Percentiles rank a stretch among this genome's conserved stretches.
Evolutionary conservation across 64 coral and sea anemone species (phyloP).

Genomic region (Dendronephthya gigantea): DNA sequence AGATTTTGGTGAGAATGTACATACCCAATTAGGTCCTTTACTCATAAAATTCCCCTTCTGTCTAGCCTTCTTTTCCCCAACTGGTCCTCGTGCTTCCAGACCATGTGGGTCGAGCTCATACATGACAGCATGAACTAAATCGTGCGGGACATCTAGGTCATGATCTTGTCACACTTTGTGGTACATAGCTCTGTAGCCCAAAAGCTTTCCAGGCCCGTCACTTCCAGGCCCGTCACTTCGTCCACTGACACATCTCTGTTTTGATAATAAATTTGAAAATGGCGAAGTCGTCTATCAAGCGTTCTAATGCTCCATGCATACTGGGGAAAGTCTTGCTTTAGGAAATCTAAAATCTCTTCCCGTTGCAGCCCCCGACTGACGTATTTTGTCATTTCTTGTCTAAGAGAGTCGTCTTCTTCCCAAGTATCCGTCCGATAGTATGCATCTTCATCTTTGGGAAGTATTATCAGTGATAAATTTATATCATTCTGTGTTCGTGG

Average conservation of each 20-base stretch:
- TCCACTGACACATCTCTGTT: background rate
- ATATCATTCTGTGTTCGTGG: too few relatives aligned
- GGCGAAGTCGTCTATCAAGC: background rate
- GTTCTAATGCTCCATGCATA: background rate
- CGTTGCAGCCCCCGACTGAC: background rate
- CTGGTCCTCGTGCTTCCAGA: background rate
- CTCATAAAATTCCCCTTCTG: background rate
- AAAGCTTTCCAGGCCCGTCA: background rate
- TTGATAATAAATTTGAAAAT: background rate
- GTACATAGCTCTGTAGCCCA: background rate
- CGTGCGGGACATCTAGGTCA: background rate
- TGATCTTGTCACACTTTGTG: background rate
- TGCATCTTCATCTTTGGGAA: too few relatives aligned
- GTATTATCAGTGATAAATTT: too few relatives aligned
- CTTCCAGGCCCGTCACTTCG: background rate
- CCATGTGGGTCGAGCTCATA: background rate
- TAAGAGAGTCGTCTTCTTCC: background rate
- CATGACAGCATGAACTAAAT: background rate
- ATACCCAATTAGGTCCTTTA: background rate
- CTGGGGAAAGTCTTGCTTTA: background rate
- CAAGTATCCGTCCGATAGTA: background rate
- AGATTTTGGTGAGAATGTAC: background rate
- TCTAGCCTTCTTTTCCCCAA: background rate
- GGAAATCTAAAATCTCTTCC: background rate
- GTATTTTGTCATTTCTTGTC: background rate